Evolutionary conservation across 2,113 vertebrate species (phyloP), one percentile per base, ranked within the genome.

Genomic region (human (Homo sapiens)): DNA sequence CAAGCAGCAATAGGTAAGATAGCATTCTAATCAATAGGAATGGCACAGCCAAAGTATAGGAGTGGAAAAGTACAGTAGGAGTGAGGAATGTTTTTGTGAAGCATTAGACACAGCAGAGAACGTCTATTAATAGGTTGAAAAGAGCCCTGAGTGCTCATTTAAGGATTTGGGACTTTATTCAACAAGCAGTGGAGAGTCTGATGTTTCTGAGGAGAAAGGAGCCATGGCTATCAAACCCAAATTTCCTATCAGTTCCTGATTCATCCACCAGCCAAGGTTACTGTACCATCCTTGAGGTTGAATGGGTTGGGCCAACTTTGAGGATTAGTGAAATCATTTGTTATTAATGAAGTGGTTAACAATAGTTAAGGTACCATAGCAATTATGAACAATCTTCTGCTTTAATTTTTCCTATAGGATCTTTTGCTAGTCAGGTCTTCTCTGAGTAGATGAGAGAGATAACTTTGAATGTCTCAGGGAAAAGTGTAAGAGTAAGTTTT

Each of bases 131-230:
- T 88, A 97, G 88, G 50, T 64, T 81, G 20, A 40, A 84, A 96
- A 83, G 64, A 79, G 55, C 82, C 82, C 38, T 59, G 86, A 76
- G 68, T 66, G 50, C 55, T 96, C 79, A 20, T 96, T 91, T 82
- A 90, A 94, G 86, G 52, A 79, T 48, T 84, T 96, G 80, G 93
- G 81, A 94, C 66, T 90, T 96, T 83, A 94, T 93, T 96, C 85
- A 94, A 64, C 70, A 87, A 90, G 32, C 64, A 35, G 16, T 48
- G 16, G 66, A 87, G 73, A 91, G 48, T 83, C 68, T 76, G 38
- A 89, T 92, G 11, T 61, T 82, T 94, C 48, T 89, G 30, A 96
- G 80, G 80, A 90, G 89, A 91, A 94, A 32, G 83, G 61, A 93
- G 3, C 13, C 73, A 40, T 38, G 22, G 18, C 80, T 48, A 13